Conservation (phyloP, 2,888 invertebrate species). For the Trachelus iudaicus region DNA sequence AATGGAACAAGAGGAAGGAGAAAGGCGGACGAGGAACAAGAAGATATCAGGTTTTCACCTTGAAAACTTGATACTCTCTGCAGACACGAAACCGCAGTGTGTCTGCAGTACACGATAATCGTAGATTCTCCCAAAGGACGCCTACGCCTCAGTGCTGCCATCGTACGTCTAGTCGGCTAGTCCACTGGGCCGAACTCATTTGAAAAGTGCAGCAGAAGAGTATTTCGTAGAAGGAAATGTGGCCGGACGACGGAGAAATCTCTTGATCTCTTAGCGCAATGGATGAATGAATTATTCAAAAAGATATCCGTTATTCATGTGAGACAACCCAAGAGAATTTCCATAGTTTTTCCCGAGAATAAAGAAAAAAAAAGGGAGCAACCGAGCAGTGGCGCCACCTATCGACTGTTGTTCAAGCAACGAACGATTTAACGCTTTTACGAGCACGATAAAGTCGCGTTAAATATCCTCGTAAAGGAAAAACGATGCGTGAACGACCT, state of each 20-base stretch:
- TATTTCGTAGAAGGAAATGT: neutral
- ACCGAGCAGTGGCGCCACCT: neutral
- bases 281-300: neutral
- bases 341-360: neutral
- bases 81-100: neutral
- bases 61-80: neutral
- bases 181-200: neutral
- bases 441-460: neutral
- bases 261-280: neutral
- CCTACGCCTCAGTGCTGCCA: neutral
- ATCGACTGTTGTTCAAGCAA: neutral
- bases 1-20: slow-evolving; percentile 15
- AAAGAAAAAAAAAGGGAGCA: neutral
- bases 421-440: neutral
- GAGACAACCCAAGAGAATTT: neutral
- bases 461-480: neutral
- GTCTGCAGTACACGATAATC: neutral
- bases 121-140: neutral
- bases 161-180: neutral
- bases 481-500: neutral
- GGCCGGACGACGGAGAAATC: neutral
- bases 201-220: neutral
- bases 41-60: neutral
- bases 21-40: neutral
- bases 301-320: neutral